Conservation (phyloP, 1,140 invertebrate species). For the Pseudomyrmex gracilis region DNA sequence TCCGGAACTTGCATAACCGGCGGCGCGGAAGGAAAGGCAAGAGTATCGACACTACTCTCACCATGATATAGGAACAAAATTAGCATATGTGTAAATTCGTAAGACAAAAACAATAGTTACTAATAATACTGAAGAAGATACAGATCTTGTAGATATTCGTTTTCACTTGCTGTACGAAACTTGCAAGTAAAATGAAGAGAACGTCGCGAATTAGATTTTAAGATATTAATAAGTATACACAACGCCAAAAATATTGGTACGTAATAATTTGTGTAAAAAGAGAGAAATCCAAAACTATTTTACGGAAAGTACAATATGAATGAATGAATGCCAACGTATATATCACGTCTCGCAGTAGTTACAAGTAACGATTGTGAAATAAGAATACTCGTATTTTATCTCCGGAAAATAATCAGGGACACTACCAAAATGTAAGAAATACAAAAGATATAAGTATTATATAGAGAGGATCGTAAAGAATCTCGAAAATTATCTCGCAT, state of each 20-base stretch:
- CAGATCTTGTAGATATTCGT: conserved; percentile 69
- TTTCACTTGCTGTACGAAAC: conserved; percentile 35
- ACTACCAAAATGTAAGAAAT: conserved; percentile 60
- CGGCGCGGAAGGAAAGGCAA: conserved; percentile 87
- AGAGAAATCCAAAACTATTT: conserved; percentile 61
- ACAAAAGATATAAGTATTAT: conserved; percentile 61
- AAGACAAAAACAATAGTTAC: conserved; percentile 53
- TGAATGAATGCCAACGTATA: conserved; percentile 53
- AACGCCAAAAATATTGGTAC: not conserved
- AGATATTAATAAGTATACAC: not conserved
- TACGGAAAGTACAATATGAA: conserved; percentile 70
- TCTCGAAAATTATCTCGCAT: conserved; percentile 37
- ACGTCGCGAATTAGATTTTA: not conserved
- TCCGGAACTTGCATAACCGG: conserved; percentile 88
- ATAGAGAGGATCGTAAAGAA: conserved; percentile 24
- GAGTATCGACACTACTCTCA: conserved; percentile 87
- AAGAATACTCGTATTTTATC: conserved; percentile 63
- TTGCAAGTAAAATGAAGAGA: not conserved
- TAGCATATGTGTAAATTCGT: conserved; percentile 84
- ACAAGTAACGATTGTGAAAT: conserved; percentile 40
- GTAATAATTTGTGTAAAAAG: conserved; percentile 34
- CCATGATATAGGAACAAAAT: conserved; percentile 84
- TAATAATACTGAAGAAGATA: conserved; percentile 50
- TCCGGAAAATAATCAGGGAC: conserved; percentile 62
- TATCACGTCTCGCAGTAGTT: conserved; percentile 58